Conservation (phyloP, 2,113 vertebrate genomes). For the Falco punctatus region DNA sequence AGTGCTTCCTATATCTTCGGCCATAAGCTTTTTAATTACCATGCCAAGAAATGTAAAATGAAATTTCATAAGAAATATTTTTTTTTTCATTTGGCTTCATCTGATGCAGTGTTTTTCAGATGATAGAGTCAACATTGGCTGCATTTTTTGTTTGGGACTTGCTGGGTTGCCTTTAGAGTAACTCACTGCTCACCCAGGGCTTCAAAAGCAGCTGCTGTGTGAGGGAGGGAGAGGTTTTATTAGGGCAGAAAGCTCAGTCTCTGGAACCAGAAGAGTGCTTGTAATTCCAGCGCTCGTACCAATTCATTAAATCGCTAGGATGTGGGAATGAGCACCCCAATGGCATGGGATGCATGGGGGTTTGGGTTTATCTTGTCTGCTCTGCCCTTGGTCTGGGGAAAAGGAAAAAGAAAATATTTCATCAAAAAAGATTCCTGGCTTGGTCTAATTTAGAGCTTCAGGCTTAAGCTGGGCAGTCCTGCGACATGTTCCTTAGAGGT, state of each 20-base stretch:
- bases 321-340: background rate
- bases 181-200: background rate
- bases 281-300: fast-evolving
- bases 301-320: background rate
- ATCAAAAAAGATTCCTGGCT: background rate
- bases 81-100: background rate
- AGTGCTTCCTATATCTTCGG: slow-evolving; percentile 62
- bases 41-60: background rate
- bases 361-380: fast-evolving
- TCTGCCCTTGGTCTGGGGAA: background rate
- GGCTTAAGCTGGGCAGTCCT: background rate
- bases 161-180: fast-evolving
- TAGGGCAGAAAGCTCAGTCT: background rate
- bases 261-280: background rate
- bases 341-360: fast-evolving
- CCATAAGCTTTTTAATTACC: slow-evolving; percentile 69
- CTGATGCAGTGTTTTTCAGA: background rate
- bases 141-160: background rate
- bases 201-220: fast-evolving
- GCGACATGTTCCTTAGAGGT: background rate
- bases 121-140: background rate
- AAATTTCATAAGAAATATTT: background rate
- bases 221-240: background rate
- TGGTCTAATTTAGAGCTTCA: background rate
- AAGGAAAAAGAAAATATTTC: background rate